A percentile compares a stretch with the other conserved stretches of the same genome.
Evolutionary conservation across 1,140 invertebrate species (phyloP).

Genomic region (Drosophila nigromelanica): DNA sequence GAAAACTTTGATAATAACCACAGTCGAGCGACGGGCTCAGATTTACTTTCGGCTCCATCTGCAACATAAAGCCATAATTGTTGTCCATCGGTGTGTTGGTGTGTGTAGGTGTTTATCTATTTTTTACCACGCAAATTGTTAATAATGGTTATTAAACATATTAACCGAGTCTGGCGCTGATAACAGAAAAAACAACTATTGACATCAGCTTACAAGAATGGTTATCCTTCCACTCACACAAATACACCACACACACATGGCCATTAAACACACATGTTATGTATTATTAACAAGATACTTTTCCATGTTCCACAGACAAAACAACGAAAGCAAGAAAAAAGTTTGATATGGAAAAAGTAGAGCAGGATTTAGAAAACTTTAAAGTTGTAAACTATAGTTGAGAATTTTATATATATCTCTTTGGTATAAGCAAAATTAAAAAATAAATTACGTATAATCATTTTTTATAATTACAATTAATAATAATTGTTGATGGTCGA

Average conservation of each 20-base stretch:
- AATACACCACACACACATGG: slow-evolving; percentile 4
- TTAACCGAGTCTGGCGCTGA: slow-evolving; percentile 19
- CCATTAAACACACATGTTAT: slow-evolving; percentile 25
- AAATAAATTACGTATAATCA: too few species aligned
- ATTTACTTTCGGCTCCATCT: slow-evolving; percentile 15
- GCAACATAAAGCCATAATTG: slow-evolving; percentile 52
- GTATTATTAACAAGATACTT: background rate
- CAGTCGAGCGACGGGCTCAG: background rate
- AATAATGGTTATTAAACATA: slow-evolving; percentile 72
- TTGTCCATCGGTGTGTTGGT: slow-evolving; percentile 12
- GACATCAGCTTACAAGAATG: slow-evolving; percentile 29
- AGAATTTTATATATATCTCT: too few species aligned
- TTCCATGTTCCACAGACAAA: background rate
- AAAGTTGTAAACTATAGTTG: too few species aligned
- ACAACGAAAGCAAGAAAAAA: background rate
- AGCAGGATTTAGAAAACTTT: too few species aligned
- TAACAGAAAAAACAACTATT: slow-evolving; percentile 10
- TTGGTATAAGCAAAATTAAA: too few species aligned
- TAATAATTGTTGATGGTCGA: too few species aligned
- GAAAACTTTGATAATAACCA: background rate
- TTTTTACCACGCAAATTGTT: slow-evolving; percentile 53
- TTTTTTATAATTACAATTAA: too few species aligned
- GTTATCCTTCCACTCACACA: slow-evolving; percentile 7
- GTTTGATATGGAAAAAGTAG: too few species aligned
- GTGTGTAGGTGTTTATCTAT: slow-evolving; percentile 9